These are phyloP conservation scores for Caerostris extrusa DNA, from an alignment of 1,140 invertebrate genomes.

Conservation along the genomic window DNA sequence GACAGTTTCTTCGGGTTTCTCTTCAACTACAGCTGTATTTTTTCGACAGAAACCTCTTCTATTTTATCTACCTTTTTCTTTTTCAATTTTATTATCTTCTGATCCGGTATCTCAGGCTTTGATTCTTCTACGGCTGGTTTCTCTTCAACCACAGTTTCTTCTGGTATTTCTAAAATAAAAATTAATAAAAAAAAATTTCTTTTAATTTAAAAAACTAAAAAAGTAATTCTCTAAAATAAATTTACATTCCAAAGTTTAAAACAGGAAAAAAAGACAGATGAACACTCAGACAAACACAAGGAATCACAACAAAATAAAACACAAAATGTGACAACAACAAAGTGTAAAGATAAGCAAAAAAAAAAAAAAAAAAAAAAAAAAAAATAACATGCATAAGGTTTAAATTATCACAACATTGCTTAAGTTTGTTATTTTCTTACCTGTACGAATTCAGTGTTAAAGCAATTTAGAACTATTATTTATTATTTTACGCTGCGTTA, in stretches of 20 bases:
- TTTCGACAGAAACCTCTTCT: background rate
- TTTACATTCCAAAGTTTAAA: no score
- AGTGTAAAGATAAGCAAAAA: background rate
- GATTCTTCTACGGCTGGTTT: slow-evolving; percentile 38
- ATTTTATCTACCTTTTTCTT: slow-evolving; percentile 55
- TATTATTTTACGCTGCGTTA: background rate
- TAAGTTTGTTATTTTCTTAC: background rate
- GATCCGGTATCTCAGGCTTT: slow-evolving; percentile 28
- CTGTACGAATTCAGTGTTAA: background rate
- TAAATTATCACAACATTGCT: background rate
- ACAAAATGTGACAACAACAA: background rate
- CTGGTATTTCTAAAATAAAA: slow-evolving; percentile 34
- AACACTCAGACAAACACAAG: background rate
- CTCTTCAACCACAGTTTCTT: slow-evolving; percentile 16
- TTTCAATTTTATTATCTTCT: slow-evolving; percentile 46
- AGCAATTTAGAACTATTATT: background rate
- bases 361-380: background rate
- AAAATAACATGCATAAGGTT: background rate
- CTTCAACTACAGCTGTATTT: slow-evolving; percentile 63
- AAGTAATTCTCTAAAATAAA: no score
- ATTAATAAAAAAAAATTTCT: background rate
- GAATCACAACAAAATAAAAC: background rate
- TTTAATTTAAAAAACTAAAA: no score
- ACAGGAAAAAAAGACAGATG: background rate
- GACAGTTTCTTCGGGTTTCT: slow-evolving; percentile 58